Base-by-base conservation (phyloP, 2,113 vertebrate genomes). In the Pagrus major region DNA sequence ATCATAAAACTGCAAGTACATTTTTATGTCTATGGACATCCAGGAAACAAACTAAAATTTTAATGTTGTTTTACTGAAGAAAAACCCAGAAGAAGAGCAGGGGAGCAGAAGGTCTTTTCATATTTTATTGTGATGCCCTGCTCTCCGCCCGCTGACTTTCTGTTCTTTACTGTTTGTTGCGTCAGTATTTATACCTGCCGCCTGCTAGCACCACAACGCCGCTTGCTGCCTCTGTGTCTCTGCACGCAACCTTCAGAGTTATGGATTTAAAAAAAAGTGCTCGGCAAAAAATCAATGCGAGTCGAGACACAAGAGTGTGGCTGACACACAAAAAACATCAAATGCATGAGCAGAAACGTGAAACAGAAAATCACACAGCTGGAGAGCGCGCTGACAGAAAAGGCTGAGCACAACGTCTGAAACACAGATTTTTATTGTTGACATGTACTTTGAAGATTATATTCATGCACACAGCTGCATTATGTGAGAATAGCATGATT, bases 181-280 rank as follows among this genome's bases (percentile, higher is more conserved):
- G 6, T 91, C 83, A 77, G 23, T 54, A 4, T 78, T n/a, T 20
- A 29, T n/a, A 72, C 74, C 46, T 44, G 59, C 69, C 25, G 63
- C 23, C 64, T 41, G 51, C 65, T 3, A 41, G 68, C 27, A 7
- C 31, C 49, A 4, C 39, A 35, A 39, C 47, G 8, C 14, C 16
- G 4, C n/a, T n/a, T n/a, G n/a, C 55, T 20, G 49, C 59, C 7
- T 42, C 29, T 31, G 0, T 64, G 63, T 52, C 47, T 81, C 56
- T 27, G 64, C 42, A 66, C 10, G 63, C 51, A 63, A 41, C 51
- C 71, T 51, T 65, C 84, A 51, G 84, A 75, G 81, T 80, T 74
- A 54, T 76, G 42, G 78, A 75, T 77, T 83, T 55, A 33, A 72
- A 82, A 82, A 76, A n/a, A n/a, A 76, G 67, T 35, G 63, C 71